These are phyloP conservation scores for Lithophane ornitopus DNA, from an alignment of 2,888 invertebrate genomes.

Conservation along the genomic window DNA sequence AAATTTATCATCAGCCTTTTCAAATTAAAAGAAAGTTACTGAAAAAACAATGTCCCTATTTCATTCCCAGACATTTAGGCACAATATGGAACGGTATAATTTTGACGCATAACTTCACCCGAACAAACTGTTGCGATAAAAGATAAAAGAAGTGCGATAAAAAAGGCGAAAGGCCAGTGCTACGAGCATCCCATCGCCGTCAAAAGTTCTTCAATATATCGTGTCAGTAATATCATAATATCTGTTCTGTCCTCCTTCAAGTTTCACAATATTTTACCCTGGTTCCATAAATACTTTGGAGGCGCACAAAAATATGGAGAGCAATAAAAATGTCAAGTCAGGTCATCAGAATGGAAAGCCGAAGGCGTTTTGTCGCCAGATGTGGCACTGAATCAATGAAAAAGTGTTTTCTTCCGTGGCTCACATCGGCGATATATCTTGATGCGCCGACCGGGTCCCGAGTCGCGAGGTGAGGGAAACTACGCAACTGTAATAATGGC, in stretches of 20 bases:
- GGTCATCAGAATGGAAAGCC: constrained; percentile 90
- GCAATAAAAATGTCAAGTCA: constrained; percentile 91
- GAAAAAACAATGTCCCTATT: constrained; percentile 28
- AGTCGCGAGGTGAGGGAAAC: constrained; percentile 66
- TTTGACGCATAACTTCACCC: constrained; percentile 55
- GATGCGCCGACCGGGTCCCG: constrained; percentile 72
- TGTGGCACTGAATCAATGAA: constrained; percentile 90
- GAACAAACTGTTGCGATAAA: constrained; percentile 67
- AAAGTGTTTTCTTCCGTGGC: constrained; percentile 89
- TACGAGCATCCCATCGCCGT: constrained; percentile 70
- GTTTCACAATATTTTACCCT: constrained; percentile 87
- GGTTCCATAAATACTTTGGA: constrained; percentile 85
- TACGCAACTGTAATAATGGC: constrained; percentile 80
- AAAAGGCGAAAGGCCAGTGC: constrained; percentile 69
- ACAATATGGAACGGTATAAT: constrained; percentile 57
- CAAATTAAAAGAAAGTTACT: constrained; percentile 27
- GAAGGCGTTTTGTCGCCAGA: constrained; percentile 89
- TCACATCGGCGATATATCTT: constrained; percentile 85
- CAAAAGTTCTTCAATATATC: constrained; percentile 83
- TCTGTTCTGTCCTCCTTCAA: constrained; percentile 83
- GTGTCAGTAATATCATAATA: constrained; percentile 84
- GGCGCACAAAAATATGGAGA: constrained; percentile 86
- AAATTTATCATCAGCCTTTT: constrained; percentile 11
- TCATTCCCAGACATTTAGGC: constrained; percentile 61
- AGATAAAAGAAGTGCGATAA: constrained; percentile 75